These are phyloP conservation scores for Peromyscus leucopus DNA, from an alignment of 2,113 vertebrate species.

Conservation along the genomic window DNA sequence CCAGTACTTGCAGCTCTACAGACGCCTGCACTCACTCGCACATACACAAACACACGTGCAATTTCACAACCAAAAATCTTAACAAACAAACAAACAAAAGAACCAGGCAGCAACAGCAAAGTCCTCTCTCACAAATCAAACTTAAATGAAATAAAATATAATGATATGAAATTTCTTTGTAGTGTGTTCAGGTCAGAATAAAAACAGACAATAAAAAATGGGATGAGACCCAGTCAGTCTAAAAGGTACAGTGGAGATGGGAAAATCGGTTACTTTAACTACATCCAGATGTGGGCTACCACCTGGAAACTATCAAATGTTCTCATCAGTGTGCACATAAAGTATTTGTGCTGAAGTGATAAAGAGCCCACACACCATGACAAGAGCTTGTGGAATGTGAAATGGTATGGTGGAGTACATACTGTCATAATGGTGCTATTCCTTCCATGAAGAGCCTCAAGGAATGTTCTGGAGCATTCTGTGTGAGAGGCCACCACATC, in stretches of 20 bases:
- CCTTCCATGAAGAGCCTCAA: background rate
- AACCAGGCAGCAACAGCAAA: background rate
- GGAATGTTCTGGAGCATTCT: background rate
- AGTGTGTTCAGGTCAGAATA: conserved; percentile 17
- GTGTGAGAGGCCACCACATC: background rate
- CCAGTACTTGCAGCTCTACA: background rate
- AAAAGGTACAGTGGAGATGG: background rate
- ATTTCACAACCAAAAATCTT: background rate
- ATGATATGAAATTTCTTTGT: background rate
- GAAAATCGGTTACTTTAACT: background rate
- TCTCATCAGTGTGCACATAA: background rate
- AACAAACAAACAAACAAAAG: background rate
- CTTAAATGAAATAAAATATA: background rate
- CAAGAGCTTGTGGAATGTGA: background rate
- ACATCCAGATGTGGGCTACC: background rate
- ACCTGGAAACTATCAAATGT: background rate
- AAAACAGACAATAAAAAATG: conserved; percentile 42
- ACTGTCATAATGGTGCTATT: background rate
- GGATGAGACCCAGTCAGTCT: background rate
- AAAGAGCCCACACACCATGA: background rate
- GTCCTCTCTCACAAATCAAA: background rate
- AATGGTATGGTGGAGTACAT: background rate
- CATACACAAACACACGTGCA: too few relatives aligned
- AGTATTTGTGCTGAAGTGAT: conserved; percentile 37
- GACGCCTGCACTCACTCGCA: background rate